Evolutionary conservation across 1,140 invertebrate species (phyloP).

Genomic region (Hirudo medicinalis): DNA sequence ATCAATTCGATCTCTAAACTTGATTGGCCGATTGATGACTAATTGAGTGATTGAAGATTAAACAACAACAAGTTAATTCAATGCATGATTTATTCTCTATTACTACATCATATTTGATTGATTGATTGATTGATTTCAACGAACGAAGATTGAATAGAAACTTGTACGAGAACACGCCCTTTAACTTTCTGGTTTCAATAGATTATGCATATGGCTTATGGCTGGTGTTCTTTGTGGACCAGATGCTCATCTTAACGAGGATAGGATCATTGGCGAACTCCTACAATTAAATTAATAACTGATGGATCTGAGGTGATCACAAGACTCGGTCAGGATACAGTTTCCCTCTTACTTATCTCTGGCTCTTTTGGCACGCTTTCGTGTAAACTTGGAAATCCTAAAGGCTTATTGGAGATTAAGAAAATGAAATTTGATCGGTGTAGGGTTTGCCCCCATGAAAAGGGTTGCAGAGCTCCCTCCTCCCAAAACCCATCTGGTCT

Average conservation of each 20-base stretch:
- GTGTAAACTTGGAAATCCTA: not conserved
- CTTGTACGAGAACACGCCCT: not conserved
- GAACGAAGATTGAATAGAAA: not conserved
- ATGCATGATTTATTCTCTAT: not conserved
- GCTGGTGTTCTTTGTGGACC: not conserved
- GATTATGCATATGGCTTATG: not conserved
- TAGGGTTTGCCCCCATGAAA: not conserved
- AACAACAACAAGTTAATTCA: not conserved
- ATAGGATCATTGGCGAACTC: not conserved
- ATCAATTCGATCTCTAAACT: not conserved
- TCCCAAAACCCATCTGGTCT: not conserved
- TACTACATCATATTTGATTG: too few relatives aligned
- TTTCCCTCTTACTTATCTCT: too few relatives aligned
- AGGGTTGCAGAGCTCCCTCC: not conserved
- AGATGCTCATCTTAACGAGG: too few relatives aligned
- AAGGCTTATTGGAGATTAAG: not conserved
- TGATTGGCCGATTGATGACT: not conserved
- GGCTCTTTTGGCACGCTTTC: not conserved
- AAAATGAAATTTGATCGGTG: not conserved
- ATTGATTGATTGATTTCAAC: slow-evolving; percentile 1
- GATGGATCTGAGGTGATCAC: not conserved
- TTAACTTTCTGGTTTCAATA: not conserved
- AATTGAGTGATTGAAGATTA: not conserved
- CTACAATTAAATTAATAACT: not conserved
- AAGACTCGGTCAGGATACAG: not conserved